Base-by-base conservation (phyloP, 1,140 invertebrate species). In the Drosophila quadrilineata region DNA sequence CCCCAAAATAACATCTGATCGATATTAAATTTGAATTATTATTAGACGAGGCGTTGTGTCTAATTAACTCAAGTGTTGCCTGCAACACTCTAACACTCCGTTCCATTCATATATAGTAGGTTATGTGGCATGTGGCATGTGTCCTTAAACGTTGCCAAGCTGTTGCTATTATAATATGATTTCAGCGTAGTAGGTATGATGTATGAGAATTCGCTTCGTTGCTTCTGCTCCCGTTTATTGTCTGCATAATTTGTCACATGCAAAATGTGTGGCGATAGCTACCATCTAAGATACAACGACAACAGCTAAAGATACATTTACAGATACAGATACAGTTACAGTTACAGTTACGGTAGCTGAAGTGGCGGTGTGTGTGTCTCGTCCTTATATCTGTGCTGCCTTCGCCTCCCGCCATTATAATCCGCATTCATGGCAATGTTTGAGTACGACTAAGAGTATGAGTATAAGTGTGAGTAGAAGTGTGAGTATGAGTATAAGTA, bases 241-340 rank as follows among this genome's bases (percentile, higher is more conserved):
- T 57, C 28, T 68, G 75, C 75, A 80, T 82, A 82, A 73, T 72
- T 59, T 66, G 64, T 70, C 64, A 46, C 63, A 66, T 72, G 60
- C 53, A 63, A 63, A 79, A 50, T 71, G 56, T 64, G 31, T 60
- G 41, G 22, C 41, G 40, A 56, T 60, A 52, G 49, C 38, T 62
- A 22, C 28, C 36, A 63, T 38, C 50, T 54, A 21, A 58, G 52
- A 52, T 53, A 52, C 31, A 46, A n/a, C 16, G 28, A 31, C 45
- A 43, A 26, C 29, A 62, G n/a, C 40, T 26, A 36, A 12, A 54
- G 48, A 45, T 71, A 14, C 26, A 26, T 12, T 17, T 16, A 22
- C 8, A 56, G 9, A 33, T 43, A 35, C 19, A 56, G 24, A 43
- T 40, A 29, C 24, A 54, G 22, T 29, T 16, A 36, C 48, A 22